Base-by-base conservation (phyloP, 2,888 invertebrate species). In the Eudasyphora cyanicolor region DNA sequence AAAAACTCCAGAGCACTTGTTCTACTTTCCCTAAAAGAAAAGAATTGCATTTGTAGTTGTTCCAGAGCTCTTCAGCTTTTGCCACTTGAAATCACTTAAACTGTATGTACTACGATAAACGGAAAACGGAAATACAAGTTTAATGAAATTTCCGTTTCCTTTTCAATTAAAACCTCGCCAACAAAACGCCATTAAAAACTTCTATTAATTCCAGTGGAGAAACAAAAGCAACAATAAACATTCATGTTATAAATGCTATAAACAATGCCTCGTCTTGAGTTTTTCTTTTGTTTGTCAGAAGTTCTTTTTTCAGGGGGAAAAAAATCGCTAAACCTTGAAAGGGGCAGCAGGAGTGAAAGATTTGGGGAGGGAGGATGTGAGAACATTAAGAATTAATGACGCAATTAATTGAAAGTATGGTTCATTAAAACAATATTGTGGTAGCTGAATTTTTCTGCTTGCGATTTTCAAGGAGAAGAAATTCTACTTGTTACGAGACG, bases 351-450 rank as follows among this genome's bases (percentile, higher is more conserved):
- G 57, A 27, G 27, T n/a, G n/a, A 38, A 14, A n/a, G 45, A 45
- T 4, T n/a, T 7, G 19, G 57, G 12, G 12, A 57, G 57, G 14
- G 12, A 10, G 57, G 7, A 24, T 12, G 24, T 42, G 38, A 21
- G 35, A 76, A 45, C 70, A 78, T 77, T 80, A 75, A 78, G 32
- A 78, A 76, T 77, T 75, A 73, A 84, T 71, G 71, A 75, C 62
- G 80, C 75, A 76, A 76, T 84, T 81, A 71, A 80, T 80, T 77
- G 74, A 10, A 75, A 78, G 45, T 75, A 64, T 21, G 80, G 35
- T 74, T 74, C 35, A 74, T 77, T 62, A 64, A 74, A 77, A 77
- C 54, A 54, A 60, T 57, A 42, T 45, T 42, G 69, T 69, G 73
- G 67, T 67, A 14, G 51, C 45, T 45, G 45, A n/a, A 12, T 45